Evolutionary conservation across 1,140 invertebrate genomes (phyloP).

Genomic region (Drosophila trapezifrons): DNA sequence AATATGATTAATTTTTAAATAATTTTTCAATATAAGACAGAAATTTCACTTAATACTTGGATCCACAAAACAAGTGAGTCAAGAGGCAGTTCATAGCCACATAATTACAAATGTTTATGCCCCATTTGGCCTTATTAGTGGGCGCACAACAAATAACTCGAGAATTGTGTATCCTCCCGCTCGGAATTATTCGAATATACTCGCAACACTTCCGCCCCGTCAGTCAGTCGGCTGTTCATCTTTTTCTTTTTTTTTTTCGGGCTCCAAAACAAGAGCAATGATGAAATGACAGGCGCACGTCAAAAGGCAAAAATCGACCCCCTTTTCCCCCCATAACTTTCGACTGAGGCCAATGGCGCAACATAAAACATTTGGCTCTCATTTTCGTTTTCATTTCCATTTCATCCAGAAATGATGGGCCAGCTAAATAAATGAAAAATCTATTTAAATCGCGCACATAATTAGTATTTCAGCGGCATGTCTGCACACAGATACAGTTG

Average conservation of each 20-base stretch:
- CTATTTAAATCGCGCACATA: constrained; percentile 83
- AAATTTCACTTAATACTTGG: not conserved
- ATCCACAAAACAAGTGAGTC: constrained; percentile 28
- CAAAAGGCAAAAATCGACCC: constrained; percentile 64
- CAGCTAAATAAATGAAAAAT: constrained; percentile 82
- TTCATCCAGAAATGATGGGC: constrained; percentile 78
- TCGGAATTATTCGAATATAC: constrained; percentile 27
- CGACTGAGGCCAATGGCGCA: constrained; percentile 61
- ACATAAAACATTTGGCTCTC: constrained; percentile 81
- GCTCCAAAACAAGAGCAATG: constrained; percentile 62
- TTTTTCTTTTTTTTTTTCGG: constrained; percentile 18
- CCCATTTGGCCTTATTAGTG: constrained; percentile 80
- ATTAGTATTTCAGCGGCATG: constrained; percentile 82
- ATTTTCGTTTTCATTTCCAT: constrained; percentile 70
- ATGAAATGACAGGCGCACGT: constrained; percentile 76
- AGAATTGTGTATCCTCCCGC: constrained; percentile 57
- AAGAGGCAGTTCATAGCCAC: constrained; percentile 31
- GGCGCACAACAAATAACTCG: constrained; percentile 75
- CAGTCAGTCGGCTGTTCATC: constrained; percentile 35
- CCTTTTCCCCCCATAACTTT: constrained; percentile 6
- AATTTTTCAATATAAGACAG: not conserved
- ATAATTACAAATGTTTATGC: constrained; percentile 78
- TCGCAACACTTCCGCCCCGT: constrained; percentile 72
- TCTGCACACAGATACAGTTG: constrained; percentile 46
- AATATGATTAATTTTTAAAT: not conserved